Evolutionary conservation across 2,888 invertebrate genomes (phyloP), one percentile per base, ranked within the genome.

Genomic region (Barypeithes pellucidus): DNA sequence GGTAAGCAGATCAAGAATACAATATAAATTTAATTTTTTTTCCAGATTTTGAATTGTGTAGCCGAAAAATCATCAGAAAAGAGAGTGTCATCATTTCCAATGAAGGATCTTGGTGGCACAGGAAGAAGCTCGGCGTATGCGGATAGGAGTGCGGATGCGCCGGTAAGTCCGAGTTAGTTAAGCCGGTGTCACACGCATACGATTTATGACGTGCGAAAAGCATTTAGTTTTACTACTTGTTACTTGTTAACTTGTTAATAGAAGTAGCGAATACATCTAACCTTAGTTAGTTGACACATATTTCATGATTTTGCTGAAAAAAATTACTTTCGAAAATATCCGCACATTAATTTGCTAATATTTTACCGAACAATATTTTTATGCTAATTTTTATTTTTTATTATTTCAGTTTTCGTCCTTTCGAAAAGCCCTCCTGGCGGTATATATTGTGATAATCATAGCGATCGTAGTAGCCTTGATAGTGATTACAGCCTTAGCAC

Each of bases 1-100:
- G n/a, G n/a, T n/a, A n/a, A n/a, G n/a, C n/a, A n/a, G n/a, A n/a
- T n/a, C n/a, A n/a, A n/a, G n/a, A n/a, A n/a, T n/a, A 33, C 29
- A 69, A 12, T 43, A 24, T 50, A 12, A 24, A 24, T 24, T 24
- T 50, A 2, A 29, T 22, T 62, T 62, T 73, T 60, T 82, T 86
- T 88, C 73, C 89, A 95, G 95, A 88, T 95, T 80, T 89, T 92
- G 67, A 92, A 93, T 73, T 95, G 94, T 83, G 89, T 92, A 20
- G 92, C 94, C 12, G 95, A 95, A 81, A 91, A 90, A 75, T 91
- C 92, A 72, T 90, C 90, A 80, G 89, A 90, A 75, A 92, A 92
- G 65, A 89, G 94, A 73, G 91, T 94, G 33, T 93, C 93, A 81
- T 90, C 94, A 5, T 94, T 95, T 88, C 95, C 95, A 29, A 94